These are phyloP conservation scores for Ichneumon xanthorius DNA, from an alignment of 2,888 invertebrate species.

Conservation along the genomic window DNA sequence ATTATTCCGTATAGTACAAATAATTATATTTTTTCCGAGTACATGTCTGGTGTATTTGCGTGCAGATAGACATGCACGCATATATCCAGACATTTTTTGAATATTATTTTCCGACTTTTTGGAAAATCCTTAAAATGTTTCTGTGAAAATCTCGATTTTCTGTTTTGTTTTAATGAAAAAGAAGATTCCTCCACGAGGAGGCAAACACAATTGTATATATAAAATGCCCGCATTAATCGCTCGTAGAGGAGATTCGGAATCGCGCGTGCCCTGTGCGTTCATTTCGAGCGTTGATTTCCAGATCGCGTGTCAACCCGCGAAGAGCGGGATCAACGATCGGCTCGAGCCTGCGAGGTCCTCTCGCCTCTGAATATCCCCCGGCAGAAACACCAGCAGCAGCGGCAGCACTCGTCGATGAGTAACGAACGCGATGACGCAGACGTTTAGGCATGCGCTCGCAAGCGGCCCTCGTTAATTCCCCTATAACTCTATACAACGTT, in stretches of 20 bases:
- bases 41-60: no score
- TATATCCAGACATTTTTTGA: no score
- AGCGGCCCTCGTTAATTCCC: conserved; percentile 61
- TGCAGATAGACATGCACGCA: no score
- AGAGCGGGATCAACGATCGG: conserved; percentile 65
- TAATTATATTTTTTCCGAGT: no score
- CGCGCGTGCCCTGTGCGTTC: conserved; percentile 32
- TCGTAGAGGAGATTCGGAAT: conserved; percentile 6
- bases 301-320: conserved; percentile 65
- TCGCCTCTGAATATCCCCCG: conserved; percentile 25
- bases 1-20: no score
- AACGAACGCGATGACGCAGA: conserved; percentile 66
- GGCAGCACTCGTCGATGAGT: conserved; percentile 57
- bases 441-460: conserved; percentile 63
- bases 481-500: conserved; percentile 22
- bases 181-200: not conserved
- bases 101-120: not conserved
- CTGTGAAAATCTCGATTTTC: not conserved
- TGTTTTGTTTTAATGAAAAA: not conserved
- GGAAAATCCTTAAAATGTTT: not conserved
- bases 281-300: conserved; percentile 59
- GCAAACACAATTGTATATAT: not conserved
- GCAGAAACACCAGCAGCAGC: conserved; percentile 40
- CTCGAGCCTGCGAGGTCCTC: conserved; percentile 4
- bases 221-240: conserved; percentile 49